Base-by-base conservation (phyloP, 2,113 vertebrate species). In the Chionis minor region DNA sequence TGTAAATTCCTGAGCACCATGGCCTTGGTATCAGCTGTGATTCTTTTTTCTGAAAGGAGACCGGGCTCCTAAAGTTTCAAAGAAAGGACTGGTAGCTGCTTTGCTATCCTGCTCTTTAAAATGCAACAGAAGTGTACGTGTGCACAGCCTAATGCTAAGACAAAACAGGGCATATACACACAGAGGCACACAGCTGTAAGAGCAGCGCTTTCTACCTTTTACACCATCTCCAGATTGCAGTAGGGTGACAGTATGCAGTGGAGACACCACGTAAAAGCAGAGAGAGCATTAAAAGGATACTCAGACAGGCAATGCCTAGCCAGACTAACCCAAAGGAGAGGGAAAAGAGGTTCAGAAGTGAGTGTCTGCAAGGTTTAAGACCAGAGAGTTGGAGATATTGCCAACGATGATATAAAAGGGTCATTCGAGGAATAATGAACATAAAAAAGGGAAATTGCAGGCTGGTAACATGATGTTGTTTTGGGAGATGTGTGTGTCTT, bases 31-130 rank as follows among this genome's bases (percentile, higher is more conserved):
- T 90, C 55, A 93, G 73, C 58, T 6, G 1, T 61, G 42, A 54
- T 89, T 89, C 69, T 94, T 78, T 93, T 65, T 88, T 74, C 70
- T 84, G 56, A 67, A 70, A 81, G 24, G 55, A 85, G 23, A 66
- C 18, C 16, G 55, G 59, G n/a, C 55, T 92, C 73, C 62, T 75
- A 73, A 86, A 79, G 61, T 86, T 90, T 79, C 7, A 27, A 77
- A 94, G 51, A 90, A 95, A 69, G 40, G 3, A 66, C 78, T 59
- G 44, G 30, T 42, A 83, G 28, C 11, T 92, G 62, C 81, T 90
- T 78, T 87, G 86, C 80, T 84, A 35, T 51, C 62, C 59, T 71
- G n/a, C 59, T 87, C 47, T 81, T 90, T 61, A 85, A 84, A 73
- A 78, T 47, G 38, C 65, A 70, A 4, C 30, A n/a, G 51, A 77